phyloP scores from a whole-genome alignment of 1,140 invertebrate species.

The Trypoxylus dichotomus region DNA sequence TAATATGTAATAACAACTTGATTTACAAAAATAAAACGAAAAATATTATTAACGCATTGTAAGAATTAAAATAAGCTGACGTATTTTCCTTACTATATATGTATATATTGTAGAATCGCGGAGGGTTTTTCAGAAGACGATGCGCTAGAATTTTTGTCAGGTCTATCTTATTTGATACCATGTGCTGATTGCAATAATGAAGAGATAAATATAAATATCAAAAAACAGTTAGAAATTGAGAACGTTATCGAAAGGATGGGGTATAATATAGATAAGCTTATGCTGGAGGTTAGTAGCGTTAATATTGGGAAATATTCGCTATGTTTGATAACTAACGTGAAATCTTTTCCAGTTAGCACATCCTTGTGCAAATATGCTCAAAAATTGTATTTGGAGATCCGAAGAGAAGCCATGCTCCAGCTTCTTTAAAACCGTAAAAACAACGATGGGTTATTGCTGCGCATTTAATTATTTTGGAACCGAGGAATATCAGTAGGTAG shows the following conservation, averaged over 20 bases:
- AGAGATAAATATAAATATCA: neutral
- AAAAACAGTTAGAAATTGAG: neutral
- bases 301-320: neutral
- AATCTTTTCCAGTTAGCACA: conserved; percentile 13
- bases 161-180: neutral
- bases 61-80: neutral
- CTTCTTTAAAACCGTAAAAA: conserved; percentile 13
- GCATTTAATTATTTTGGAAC: conserved; percentile 26
- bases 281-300: neutral
- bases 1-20: conserved; percentile 6
- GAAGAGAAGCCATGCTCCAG: neutral
- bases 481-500: neutral
- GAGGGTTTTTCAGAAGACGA: neutral
- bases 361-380: neutral
- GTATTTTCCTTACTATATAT: neutral
- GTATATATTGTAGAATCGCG: neutral
- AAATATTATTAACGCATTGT: neutral
- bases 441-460: conserved; percentile 14
- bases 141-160: neutral
- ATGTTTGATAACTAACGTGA: neutral
- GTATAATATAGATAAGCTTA: neutral
- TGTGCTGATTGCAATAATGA: neutral
- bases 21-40: conserved; percentile 4
- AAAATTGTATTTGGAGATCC: conserved; percentile 23
- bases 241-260: neutral